Conservation (phyloP, 2,797 vertebrate species). For the Hemitrygon akajei region DNA sequence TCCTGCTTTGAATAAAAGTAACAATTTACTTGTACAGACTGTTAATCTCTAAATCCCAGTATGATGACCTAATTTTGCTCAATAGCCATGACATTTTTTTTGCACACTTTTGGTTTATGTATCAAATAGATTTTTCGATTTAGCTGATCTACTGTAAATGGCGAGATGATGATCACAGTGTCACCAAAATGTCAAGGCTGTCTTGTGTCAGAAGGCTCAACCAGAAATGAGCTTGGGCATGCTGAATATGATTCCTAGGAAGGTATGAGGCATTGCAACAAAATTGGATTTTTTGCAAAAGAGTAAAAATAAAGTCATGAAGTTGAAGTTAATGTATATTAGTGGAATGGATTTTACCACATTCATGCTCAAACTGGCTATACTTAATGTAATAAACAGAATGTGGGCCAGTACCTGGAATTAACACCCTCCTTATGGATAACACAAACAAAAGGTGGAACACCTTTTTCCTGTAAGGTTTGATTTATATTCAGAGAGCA, state of each 20-base stretch:
- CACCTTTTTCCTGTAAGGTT: background rate
- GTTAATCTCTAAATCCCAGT: background rate
- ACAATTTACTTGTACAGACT: background rate
- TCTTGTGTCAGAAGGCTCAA: background rate
- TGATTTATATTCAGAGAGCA: background rate
- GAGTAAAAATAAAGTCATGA: background rate
- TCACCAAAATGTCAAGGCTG: background rate
- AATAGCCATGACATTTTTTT: background rate
- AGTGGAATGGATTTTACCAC: background rate
- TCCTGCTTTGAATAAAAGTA: background rate
- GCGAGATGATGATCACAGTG: background rate
- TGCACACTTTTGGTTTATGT: background rate
- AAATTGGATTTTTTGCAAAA: background rate
- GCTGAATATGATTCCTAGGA: background rate
- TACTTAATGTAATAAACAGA: background rate
- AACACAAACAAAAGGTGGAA: background rate
- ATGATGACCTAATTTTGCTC: background rate
- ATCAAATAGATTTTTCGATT: background rate
- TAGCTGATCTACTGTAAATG: background rate
- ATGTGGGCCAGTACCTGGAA: background rate
- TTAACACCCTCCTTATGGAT: background rate
- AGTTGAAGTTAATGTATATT: background rate
- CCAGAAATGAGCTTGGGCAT: background rate
- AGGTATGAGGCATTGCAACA: background rate
- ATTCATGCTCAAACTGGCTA: background rate